Evolutionary conservation across 2,888 invertebrate species (phyloP).

Genomic region (Augiades crinisus): DNA sequence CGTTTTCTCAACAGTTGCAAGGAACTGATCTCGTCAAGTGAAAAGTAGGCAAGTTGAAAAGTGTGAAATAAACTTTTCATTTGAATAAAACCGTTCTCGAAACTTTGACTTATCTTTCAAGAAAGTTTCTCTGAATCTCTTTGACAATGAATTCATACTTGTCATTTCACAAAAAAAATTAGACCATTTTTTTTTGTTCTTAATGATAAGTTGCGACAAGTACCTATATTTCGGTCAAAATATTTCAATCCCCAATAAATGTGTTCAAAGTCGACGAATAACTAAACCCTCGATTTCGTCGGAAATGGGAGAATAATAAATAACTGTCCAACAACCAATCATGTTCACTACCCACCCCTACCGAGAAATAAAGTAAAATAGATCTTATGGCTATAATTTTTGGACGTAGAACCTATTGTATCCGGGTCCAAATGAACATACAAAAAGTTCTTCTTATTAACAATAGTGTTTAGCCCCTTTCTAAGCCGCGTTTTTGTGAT

Average conservation of each 20-base stretch:
- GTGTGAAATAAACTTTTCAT: background rate
- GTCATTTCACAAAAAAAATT: too few relatives aligned
- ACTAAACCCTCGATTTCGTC: background rate
- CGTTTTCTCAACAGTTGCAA: background rate
- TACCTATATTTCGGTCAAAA: background rate
- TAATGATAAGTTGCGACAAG: background rate
- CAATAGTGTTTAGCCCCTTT: conserved; percentile 6
- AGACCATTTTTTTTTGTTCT: too few relatives aligned
- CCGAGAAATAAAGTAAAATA: background rate
- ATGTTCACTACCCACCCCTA: background rate
- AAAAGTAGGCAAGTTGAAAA: background rate
- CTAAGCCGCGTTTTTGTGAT: background rate
- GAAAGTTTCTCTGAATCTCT: too few relatives aligned
- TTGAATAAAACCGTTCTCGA: background rate
- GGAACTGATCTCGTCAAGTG: background rate
- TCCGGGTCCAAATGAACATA: background rate
- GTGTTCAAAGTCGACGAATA: background rate
- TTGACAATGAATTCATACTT: too few relatives aligned
- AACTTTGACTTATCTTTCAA: too few relatives aligned
- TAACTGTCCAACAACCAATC: background rate
- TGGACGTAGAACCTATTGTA: background rate
- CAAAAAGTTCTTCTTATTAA: conserved; percentile 8
- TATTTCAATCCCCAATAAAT: background rate
- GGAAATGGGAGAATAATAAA: background rate
- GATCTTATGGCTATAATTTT: background rate